Conservation (phyloP, 2,797 vertebrate genomes). For the Nannoperca obscura region DNA sequence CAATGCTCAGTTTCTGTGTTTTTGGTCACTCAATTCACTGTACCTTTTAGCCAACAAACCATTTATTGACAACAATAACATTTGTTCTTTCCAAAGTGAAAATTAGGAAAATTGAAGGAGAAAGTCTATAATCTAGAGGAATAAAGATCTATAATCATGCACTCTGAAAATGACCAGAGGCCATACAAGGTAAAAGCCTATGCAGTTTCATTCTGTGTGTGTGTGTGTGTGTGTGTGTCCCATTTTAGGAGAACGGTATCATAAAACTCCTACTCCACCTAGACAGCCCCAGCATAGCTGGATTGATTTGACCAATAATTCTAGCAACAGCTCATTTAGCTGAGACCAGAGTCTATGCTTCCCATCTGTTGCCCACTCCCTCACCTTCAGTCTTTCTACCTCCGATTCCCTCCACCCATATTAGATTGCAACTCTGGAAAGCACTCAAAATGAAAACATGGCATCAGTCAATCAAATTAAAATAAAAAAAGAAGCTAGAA, state of each 20-base stretch:
- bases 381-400: constrained; percentile 17
- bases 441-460: constrained; percentile 2
- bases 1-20: background rate
- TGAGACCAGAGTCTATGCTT: constrained; percentile 41
- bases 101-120: background rate
- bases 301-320: constrained; percentile 75
- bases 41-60: background rate
- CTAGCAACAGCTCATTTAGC: constrained; percentile 60
- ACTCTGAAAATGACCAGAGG: constrained; percentile 9
- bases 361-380: constrained; percentile 31
- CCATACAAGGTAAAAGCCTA: constrained; percentile 9
- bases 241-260: constrained; percentile 32
- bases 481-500: background rate
- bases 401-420: constrained; percentile 11
- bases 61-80: background rate
- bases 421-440: constrained; percentile 21
- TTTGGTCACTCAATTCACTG: background rate
- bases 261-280: constrained; percentile 50
- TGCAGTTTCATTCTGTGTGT: constrained; percentile 18
- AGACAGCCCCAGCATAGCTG: constrained; percentile 24
- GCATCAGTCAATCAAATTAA: constrained; percentile 16
- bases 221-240: constrained; percentile 1
- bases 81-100: background rate
- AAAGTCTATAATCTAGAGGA: background rate
- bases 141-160: background rate